phyloP scores from a whole-genome alignment of 2,113 vertebrate species.

The Chitala chitala region DNA sequence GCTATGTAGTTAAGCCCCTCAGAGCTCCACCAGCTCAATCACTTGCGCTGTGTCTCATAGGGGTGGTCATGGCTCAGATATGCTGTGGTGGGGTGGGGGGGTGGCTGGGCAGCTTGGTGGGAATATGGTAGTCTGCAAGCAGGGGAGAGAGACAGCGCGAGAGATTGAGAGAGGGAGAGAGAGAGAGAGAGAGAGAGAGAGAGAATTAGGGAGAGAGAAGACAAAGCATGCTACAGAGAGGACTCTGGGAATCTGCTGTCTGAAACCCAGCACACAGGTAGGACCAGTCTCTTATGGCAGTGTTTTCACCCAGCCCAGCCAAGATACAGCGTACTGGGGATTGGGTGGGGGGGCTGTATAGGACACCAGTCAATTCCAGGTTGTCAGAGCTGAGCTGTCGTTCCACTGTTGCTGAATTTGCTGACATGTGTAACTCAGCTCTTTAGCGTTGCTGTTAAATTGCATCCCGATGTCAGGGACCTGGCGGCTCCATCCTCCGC shows the following conservation, averaged over 20 bases:
- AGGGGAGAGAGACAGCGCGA: conserved; percentile 22
- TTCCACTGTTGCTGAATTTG: no score
- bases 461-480: no score
- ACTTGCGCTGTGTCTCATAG: conserved; percentile 42
- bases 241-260: conserved; percentile 43
- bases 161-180: conserved; percentile 35
- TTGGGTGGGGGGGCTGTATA: neutral
- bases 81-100: conserved; percentile 26
- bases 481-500: no score
- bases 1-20: conserved; percentile 47
- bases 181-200: conserved; percentile 42
- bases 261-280: conserved; percentile 65
- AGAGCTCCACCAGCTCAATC: conserved; percentile 46
- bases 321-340: neutral
- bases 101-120: conserved; percentile 22
- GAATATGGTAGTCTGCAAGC: conserved; percentile 29
- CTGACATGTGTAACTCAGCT: neutral
- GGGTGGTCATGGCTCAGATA: conserved; percentile 33
- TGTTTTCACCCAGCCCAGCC: neutral
- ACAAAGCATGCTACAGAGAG: conserved; percentile 58
- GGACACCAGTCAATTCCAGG: no score
- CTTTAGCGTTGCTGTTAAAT: no score
- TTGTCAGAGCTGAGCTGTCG: no score
- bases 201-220: conserved; percentile 54
- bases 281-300: conserved; percentile 32